A percentile compares a stretch with the other conserved stretches of the same genome.
Conservation (phyloP, 2,888 invertebrate genomes). For the Stenoptilia bipunctidactyla region DNA sequence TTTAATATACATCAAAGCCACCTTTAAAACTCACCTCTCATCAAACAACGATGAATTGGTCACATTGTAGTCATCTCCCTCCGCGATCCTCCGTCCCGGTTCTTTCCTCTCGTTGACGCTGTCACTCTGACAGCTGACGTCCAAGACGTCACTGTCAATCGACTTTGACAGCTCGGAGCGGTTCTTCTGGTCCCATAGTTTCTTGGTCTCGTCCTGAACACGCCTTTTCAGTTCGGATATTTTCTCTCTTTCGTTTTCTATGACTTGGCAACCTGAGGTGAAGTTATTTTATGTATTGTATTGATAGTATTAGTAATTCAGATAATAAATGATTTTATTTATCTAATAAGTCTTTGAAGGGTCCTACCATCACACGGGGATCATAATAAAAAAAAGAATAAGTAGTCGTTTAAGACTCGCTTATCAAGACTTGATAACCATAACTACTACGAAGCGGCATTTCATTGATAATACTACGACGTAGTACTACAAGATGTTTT, state of each 20-base stretch:
- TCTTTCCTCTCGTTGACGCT: conserved; percentile 11
- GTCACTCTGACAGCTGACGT: neutral
- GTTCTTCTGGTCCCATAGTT: conserved; percentile 80
- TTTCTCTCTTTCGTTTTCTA: conserved; percentile 90
- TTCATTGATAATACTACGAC: no score
- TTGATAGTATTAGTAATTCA: no score
- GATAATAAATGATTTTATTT: no score
- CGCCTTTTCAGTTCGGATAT: conserved; percentile 88
- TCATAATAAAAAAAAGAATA: no score
- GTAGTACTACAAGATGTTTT: no score
- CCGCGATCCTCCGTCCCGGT: conserved; percentile 25
- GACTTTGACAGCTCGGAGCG: conserved; percentile 24
- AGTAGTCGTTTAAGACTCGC: no score
- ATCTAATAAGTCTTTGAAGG: no score
- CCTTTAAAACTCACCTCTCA: conserved; percentile 38
- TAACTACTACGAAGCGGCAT: no score
- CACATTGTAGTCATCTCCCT: conserved; percentile 36
- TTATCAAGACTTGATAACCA: no score
- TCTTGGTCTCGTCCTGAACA: conserved; percentile 90
- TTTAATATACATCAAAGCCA: no score
- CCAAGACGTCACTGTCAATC: conserved; percentile 28
- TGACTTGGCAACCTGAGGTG: conserved; percentile 89
- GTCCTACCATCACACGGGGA: no score
- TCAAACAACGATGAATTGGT: conserved; percentile 45
- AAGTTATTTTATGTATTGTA: no score